A percentile compares a stretch with the other conserved stretches of the same genome.
Conservation (phyloP, 2,888 invertebrate species). For the Enoplolaimus lenunculus region DNA sequence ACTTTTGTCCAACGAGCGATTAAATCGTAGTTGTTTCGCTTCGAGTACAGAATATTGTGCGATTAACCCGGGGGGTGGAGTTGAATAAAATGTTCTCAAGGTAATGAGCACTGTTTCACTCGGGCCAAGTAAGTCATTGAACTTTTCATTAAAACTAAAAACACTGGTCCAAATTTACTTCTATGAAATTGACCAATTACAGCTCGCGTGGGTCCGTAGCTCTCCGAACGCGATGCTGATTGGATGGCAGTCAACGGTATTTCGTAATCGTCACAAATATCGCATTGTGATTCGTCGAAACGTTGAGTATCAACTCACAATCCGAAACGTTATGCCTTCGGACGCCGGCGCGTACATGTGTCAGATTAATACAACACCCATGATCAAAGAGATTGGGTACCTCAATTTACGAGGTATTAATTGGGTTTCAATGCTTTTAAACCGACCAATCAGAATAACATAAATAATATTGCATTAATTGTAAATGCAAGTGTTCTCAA, state of each 20-base stretch:
- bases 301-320: conserved; percentile 79
- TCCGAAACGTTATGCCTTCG: conserved; percentile 69
- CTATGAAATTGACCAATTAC: no score
- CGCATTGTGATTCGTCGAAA: conserved; percentile 60
- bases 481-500: no score
- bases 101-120: no score
- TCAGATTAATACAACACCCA: conserved; percentile 40
- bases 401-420: conserved; percentile 35
- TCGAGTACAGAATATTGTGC: no score
- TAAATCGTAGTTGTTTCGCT: no score
- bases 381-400: conserved; percentile 30
- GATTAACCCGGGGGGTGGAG: no score
- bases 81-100: no score
- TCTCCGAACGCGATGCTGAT: conserved; percentile 84
- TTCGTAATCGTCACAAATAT: conserved; percentile 19
- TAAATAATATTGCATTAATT: no score
- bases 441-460: no score
- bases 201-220: conserved; percentile 85
- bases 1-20: no score
- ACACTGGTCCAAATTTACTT: conserved; percentile 19
- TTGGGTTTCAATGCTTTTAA: no score
- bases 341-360: conserved; percentile 81
- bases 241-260: conserved; percentile 44
- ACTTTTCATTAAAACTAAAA: not conserved
- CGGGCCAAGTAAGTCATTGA: conserved; percentile 38